Evolutionary conservation across 1,140 invertebrate genomes (phyloP).

Genomic region (Hyles vespertilio): DNA sequence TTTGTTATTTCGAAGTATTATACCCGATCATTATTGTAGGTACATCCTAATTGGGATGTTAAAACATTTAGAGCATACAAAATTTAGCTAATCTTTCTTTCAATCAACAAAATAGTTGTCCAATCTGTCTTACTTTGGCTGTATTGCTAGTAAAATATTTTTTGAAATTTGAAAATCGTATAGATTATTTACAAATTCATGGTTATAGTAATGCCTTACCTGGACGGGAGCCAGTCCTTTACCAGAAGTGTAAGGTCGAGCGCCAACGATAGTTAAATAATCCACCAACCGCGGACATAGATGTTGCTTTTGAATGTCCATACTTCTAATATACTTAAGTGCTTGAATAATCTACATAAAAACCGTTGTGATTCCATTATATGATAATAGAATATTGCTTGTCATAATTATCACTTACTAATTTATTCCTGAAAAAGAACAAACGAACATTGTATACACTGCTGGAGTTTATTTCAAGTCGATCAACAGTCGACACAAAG

Average conservation of each 20-base stretch:
- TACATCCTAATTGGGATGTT: too few relatives aligned
- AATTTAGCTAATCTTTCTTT: too few relatives aligned
- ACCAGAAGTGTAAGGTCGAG: constrained; percentile 82
- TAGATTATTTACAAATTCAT: too few relatives aligned
- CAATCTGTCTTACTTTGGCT: too few relatives aligned
- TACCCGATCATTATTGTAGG: too few relatives aligned
- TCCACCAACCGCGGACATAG: constrained; percentile 91
- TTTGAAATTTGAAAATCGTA: too few relatives aligned
- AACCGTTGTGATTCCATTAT: constrained; percentile 51
- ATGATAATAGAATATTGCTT: constrained; percentile 65
- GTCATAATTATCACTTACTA: constrained; percentile 62
- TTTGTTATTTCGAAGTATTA: too few relatives aligned
- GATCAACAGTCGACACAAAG: too few relatives aligned
- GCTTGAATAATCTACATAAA: constrained; percentile 28
- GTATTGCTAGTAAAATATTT: too few relatives aligned
- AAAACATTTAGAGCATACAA: too few relatives aligned
- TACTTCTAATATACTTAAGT: constrained; percentile 48
- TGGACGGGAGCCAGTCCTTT: constrained; percentile 83
- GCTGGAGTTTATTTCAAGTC: not conserved
- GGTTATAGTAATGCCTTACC: constrained; percentile 65
- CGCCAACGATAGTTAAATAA: constrained; percentile 97
- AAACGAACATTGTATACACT: not conserved
- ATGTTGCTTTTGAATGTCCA: constrained; percentile 86
- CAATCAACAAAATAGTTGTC: too few relatives aligned
- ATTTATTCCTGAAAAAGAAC: constrained; percentile 47